Percentiles rank a stretch among this genome's conserved stretches.
These are phyloP conservation scores for Horisme vitalbata DNA, from an alignment of 2,888 invertebrate species.

Conservation along the genomic window DNA sequence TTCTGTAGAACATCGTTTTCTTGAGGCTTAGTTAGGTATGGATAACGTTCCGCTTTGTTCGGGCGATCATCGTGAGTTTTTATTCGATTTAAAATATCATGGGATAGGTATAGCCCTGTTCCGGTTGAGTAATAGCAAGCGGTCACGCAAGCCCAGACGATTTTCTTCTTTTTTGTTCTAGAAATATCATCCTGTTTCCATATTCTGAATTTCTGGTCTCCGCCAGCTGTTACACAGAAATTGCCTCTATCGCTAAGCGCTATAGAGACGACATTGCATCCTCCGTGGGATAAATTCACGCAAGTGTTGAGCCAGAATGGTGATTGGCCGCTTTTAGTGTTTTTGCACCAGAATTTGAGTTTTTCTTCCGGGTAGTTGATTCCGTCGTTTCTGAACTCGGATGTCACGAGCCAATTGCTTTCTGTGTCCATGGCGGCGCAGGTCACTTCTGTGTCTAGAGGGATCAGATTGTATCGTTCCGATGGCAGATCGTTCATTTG, in stretches of 20 bases:
- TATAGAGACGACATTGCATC: slow-evolving; percentile 65
- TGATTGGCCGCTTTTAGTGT: slow-evolving; percentile 23
- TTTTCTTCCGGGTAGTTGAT: slow-evolving; percentile 68
- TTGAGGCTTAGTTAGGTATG: slow-evolving; percentile 49
- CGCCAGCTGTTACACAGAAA: slow-evolving; percentile 72
- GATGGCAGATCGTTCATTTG: slow-evolving; percentile 67
- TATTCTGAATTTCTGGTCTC: slow-evolving; percentile 69
- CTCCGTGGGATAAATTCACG: slow-evolving; percentile 71
- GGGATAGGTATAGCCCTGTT: slow-evolving; percentile 56
- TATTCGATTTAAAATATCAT: slow-evolving; percentile 59
- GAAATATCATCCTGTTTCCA: slow-evolving; percentile 59
- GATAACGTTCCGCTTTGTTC: slow-evolving; percentile 39
- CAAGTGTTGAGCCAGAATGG: slow-evolving; percentile 69
- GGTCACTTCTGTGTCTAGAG: slow-evolving; percentile 71
- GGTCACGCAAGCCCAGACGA: slow-evolving; percentile 63
- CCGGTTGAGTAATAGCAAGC: slow-evolving; percentile 76
- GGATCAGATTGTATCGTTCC: slow-evolving; percentile 65
- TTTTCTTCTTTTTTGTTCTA: slow-evolving; percentile 38
- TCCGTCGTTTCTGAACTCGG: slow-evolving; percentile 74
- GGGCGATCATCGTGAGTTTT: slow-evolving; percentile 48
- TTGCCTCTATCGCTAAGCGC: slow-evolving; percentile 61
- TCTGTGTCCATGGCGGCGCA: slow-evolving; percentile 67
- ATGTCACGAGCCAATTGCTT: slow-evolving; percentile 69
- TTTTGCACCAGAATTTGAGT: slow-evolving; percentile 65
- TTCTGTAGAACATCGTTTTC: slow-evolving; percentile 57